Percentiles rank a stretch among this genome's conserved stretches.
These are phyloP conservation scores for Drosophila mimica DNA, from an alignment of 2,888 invertebrate species.

Conservation along the genomic window DNA sequence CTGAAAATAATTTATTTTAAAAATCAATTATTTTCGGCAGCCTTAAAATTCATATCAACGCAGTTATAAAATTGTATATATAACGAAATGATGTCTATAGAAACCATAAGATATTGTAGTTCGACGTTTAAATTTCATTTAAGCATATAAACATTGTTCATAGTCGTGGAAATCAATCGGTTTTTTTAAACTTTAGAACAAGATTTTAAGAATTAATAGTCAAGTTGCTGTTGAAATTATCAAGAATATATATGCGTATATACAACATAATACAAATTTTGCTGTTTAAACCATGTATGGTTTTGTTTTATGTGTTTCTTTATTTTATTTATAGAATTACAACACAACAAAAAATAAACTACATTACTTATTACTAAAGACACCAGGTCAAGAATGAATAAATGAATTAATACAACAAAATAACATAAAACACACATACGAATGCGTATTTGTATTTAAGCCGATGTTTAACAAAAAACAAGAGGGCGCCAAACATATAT, in stretches of 20 bases:
- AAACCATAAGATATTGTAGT: too few relatives aligned
- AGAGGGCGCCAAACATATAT: conserved; percentile 41
- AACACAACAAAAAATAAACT: conserved; percentile 1
- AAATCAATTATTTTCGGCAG: neutral
- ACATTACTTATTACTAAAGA: neutral
- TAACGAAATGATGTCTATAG: too few relatives aligned
- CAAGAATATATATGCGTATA: neutral
- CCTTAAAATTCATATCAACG: neutral
- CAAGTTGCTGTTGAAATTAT: neutral
- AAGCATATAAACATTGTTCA: neutral
- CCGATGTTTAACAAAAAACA: conserved; percentile 8
- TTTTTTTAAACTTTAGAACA: rapidly evolving
- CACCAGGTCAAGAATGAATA: conserved; percentile 9
- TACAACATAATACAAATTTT: neutral
- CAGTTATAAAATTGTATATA: neutral
- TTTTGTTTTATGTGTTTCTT: neutral
- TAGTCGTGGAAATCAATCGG: neutral
- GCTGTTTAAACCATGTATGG: neutral
- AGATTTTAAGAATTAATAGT: neutral
- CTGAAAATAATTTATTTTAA: neutral
- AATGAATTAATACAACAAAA: neutral
- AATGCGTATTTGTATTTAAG: conserved; percentile 21
- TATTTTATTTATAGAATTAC: neutral
- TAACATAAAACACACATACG: conserved; percentile 9
- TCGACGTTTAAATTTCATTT: neutral